phyloP scores from a whole-genome alignment of 2,797 vertebrate genomes.

The Danio albolineatus region DNA sequence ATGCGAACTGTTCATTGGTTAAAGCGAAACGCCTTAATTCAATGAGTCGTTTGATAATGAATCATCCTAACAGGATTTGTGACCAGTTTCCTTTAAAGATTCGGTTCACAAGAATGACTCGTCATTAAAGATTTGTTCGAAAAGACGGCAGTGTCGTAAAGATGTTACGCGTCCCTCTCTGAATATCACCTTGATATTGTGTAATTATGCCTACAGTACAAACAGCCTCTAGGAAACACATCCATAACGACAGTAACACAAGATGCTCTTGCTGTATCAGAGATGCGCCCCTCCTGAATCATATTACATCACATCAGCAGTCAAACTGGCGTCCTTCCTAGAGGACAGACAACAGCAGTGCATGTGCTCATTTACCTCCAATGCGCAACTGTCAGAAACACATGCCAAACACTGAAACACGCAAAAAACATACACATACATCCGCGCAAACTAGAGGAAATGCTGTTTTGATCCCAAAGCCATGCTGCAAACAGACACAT shows the following conservation, averaged over 20 bases:
- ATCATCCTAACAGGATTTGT: neutral
- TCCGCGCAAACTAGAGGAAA: neutral
- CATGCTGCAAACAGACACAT: slow-evolving; percentile 13
- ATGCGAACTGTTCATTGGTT: neutral
- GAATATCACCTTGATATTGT: slow-evolving; percentile 32
- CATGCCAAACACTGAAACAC: neutral
- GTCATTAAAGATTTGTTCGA: neutral
- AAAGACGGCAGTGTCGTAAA: slow-evolving; percentile 38
- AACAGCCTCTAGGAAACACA: neutral
- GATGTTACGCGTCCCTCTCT: slow-evolving; percentile 1
- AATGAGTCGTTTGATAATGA: neutral
- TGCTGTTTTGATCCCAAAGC: neutral
- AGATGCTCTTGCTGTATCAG: slow-evolving; percentile 4
- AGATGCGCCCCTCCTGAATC: slow-evolving; percentile 58
- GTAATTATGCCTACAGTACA: neutral
- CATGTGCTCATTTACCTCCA: neutral
- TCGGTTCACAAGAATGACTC: slow-evolving; percentile 1
- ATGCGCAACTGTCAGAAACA: slow-evolving; percentile 24
- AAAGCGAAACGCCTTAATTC: neutral
- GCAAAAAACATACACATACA: neutral
- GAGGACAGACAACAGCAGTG: slow-evolving; percentile 52
- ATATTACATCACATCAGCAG: slow-evolving; percentile 53
- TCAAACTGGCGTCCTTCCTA: slow-evolving; percentile 53
- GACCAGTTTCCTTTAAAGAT: neutral
- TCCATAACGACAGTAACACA: neutral